Evolutionary conservation across 30 jellyfish, hydroid and myxozoan species (phyloP), one percentile per base, ranked within the genome.

Genomic region (Hydractinia symbiolongicarpus): DNA sequence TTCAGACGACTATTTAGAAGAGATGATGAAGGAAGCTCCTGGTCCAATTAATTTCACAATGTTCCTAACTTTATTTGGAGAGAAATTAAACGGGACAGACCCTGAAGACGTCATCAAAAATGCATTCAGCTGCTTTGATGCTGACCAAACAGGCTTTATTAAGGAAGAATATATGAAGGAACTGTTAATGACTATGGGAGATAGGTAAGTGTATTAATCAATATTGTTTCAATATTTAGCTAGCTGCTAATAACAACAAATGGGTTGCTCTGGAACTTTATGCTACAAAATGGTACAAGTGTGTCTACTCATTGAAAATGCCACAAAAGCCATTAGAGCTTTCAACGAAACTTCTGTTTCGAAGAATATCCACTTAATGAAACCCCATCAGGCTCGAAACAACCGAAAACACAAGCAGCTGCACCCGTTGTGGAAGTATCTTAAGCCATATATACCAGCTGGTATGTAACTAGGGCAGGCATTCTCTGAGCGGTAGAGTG

Each of bases 121-220:
- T 76, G 99, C 99, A 16, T 94, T 94, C 82, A 97, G 95, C 61
- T 94, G 99, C 81, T 88, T 94, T 79, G 99, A 94, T 78, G 95
- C 89, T 19, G 97, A 94, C 61, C 96, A 90, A 55, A 78, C 88
- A 55, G 99, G 99, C 40, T 72, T 67, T 14, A 94, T 94, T 51
- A 84, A 62, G 54, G 97, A 94, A 86, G 88, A 83, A 14, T 71
- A 91, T 56, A 90, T 94, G 6, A 85, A 93, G 53, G 96, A 94
- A 81, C 78, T 86, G 53, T 72, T 94, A 86, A 94, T 88, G 87
- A 94, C 97, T 62, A 88, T 94, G 99, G 99, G 99, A 53, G 99
- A 94, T 89, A 94, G 99, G 99, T 94, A 55, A 50, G 89, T 71
- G 17, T 64, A 13, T 84, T 20, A 52, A 9, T 6, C 50, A 11